phyloP scores from a whole-genome alignment of 37 sponge, comb jelly and placozoan genomes.

The Theonella swinhoei region DNA sequence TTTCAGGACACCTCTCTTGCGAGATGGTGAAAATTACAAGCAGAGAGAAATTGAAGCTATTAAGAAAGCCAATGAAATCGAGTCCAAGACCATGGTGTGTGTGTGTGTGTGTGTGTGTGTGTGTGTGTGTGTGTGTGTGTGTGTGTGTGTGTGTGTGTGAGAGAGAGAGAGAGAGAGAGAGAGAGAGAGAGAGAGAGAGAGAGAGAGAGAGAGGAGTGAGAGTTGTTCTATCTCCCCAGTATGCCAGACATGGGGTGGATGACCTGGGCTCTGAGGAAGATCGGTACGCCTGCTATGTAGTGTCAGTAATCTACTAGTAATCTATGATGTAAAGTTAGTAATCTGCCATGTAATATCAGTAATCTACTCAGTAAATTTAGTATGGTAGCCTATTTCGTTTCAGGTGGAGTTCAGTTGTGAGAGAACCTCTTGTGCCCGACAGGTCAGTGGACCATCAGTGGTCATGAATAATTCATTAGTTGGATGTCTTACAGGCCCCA shows the following conservation, averaged over 20 bases:
- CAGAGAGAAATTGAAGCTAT: constrained; percentile 38
- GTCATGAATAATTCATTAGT: no score
- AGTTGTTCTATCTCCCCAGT: neutral
- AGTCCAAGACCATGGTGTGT: neutral
- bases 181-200: neutral
- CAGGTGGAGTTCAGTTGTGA: neutral
- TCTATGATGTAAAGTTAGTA: no score
- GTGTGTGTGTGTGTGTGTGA: constrained; percentile 10
- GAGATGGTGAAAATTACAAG: constrained; percentile 36
- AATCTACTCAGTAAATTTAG: no score
- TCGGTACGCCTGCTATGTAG: constrained; percentile 12
- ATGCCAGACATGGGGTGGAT: constrained; percentile 25
- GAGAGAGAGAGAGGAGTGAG: neutral
- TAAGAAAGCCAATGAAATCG: constrained; percentile 64
- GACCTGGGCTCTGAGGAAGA: constrained; percentile 59
- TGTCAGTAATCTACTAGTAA: no score
- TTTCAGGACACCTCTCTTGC: constrained; percentile 54
- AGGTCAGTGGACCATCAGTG: neutral
- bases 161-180: neutral
- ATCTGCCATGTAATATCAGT: no score
- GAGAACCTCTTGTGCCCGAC: neutral
- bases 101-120: neutral
- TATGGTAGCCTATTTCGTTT: no score
- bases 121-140: constrained; percentile 3
- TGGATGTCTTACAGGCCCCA: no score